A percentile compares a stretch with the other conserved stretches of the same genome.
Evolutionary conservation across 1,140 invertebrate species (phyloP).

Genomic region (Apis dorsata): DNA sequence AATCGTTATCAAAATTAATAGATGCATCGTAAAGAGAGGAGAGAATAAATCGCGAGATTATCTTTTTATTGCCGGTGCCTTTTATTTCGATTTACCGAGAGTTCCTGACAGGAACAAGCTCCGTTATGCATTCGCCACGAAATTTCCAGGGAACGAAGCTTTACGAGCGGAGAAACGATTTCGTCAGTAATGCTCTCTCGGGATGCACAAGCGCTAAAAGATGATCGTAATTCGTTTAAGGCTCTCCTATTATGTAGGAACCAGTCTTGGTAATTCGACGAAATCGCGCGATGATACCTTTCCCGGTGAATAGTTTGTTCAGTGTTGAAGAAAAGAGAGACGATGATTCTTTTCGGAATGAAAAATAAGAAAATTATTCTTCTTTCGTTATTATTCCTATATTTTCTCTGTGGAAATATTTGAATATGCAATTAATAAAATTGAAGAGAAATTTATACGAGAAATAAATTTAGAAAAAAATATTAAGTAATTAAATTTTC

Average conservation of each 20-base stretch:
- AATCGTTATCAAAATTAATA: too few relatives aligned
- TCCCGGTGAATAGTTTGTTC: background rate
- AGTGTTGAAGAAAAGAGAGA: background rate
- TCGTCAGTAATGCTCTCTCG: background rate
- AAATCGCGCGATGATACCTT: background rate
- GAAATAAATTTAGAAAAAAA: too few relatives aligned
- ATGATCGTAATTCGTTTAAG: slow-evolving; percentile 27
- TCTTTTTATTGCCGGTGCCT: slow-evolving; percentile 9
- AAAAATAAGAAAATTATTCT: background rate
- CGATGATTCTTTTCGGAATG: background rate
- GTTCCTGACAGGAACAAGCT: too few relatives aligned
- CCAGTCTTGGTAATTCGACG: background rate
- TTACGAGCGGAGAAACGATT: background rate
- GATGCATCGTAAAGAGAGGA: too few relatives aligned
- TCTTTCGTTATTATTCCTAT: background rate
- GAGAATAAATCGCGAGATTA: slow-evolving; percentile 13
- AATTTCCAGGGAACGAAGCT: slow-evolving; percentile 24
- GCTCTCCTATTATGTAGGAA: slow-evolving; percentile 1
- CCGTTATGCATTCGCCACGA: slow-evolving; percentile 9
- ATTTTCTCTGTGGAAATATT: too few relatives aligned
- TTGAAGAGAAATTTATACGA: too few relatives aligned
- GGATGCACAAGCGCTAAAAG: background rate
- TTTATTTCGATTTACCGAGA: slow-evolving; percentile 1
- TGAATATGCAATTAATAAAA: too few relatives aligned
- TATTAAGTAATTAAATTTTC: too few relatives aligned